Conservation (phyloP, 2,113 vertebrate species). For the Pterocles gutturalis region DNA sequence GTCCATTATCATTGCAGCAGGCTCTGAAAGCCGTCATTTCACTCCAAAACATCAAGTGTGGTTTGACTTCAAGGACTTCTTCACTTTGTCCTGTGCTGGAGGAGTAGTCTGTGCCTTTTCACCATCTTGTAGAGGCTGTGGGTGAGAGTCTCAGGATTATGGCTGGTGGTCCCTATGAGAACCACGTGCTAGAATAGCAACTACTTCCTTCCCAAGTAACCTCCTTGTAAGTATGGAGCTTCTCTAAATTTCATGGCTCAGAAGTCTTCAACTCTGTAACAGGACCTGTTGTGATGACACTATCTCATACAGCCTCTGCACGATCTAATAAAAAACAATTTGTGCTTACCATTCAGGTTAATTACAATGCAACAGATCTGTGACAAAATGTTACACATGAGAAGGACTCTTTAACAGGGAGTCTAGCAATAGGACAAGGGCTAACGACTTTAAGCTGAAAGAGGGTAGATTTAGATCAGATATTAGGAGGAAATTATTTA, state of each 20-base stretch:
- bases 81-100: background rate
- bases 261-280: background rate
- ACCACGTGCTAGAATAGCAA: background rate
- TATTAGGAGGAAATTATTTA: too few relatives aligned
- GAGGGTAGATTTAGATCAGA: too few relatives aligned
- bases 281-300: background rate
- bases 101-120: background rate
- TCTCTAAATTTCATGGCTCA: background rate
- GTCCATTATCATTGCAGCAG: background rate
- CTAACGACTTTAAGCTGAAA: too few relatives aligned
- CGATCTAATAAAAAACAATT: background rate
- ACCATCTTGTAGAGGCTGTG: background rate
- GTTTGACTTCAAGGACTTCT: background rate
- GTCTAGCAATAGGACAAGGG: too few relatives aligned
- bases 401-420: background rate
- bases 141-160: background rate
- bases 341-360: background rate
- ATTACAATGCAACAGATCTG: background rate
- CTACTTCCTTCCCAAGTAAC: background rate
- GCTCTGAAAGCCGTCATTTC: background rate
- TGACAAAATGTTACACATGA: background rate
- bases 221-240: background rate
- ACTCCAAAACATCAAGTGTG: background rate
- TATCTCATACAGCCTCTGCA: background rate
- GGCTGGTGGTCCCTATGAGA: background rate